A percentile compares a stretch with the other conserved stretches of the same genome.
Conservation (phyloP, 1,140 invertebrate species). For the Heliothis virescens region DNA sequence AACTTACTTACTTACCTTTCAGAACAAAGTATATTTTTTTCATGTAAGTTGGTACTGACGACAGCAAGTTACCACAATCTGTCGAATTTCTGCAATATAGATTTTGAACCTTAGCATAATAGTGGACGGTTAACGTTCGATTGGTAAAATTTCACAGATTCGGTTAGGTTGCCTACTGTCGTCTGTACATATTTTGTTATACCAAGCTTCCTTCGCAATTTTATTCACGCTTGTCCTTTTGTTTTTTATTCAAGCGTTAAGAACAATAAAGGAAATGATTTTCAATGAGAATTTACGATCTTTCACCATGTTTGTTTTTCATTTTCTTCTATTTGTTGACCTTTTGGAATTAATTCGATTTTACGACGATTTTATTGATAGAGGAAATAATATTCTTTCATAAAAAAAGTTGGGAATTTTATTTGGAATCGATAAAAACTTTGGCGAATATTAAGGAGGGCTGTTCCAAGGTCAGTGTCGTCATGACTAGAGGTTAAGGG, state of each 20-base stretch:
- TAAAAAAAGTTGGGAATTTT: neutral
- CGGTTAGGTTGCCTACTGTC: too few relatives aligned
- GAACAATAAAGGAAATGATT: neutral
- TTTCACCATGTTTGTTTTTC: neutral
- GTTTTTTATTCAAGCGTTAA: neutral
- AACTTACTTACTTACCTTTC: too few relatives aligned
- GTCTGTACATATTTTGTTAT: too few relatives aligned
- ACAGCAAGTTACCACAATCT: too few relatives aligned
- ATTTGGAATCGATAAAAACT: neutral
- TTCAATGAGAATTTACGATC: neutral
- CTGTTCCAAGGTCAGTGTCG: too few relatives aligned
- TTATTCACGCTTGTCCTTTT: neutral
- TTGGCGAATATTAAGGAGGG: neutral
- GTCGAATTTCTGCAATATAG: too few relatives aligned
- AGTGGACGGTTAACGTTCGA: too few relatives aligned
- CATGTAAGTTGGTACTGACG: too few relatives aligned
- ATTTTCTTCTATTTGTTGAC: neutral
- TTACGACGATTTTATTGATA: neutral
- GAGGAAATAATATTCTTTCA: neutral
- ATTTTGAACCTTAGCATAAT: too few relatives aligned
- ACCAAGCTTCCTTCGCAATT: neutral
- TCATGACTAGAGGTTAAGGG: too few relatives aligned
- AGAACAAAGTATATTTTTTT: too few relatives aligned
- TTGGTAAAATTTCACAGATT: too few relatives aligned
- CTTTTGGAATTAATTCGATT: neutral